These are phyloP conservation scores for Spialia ferax DNA, from an alignment of 2,888 invertebrate species.

Conservation along the genomic window DNA sequence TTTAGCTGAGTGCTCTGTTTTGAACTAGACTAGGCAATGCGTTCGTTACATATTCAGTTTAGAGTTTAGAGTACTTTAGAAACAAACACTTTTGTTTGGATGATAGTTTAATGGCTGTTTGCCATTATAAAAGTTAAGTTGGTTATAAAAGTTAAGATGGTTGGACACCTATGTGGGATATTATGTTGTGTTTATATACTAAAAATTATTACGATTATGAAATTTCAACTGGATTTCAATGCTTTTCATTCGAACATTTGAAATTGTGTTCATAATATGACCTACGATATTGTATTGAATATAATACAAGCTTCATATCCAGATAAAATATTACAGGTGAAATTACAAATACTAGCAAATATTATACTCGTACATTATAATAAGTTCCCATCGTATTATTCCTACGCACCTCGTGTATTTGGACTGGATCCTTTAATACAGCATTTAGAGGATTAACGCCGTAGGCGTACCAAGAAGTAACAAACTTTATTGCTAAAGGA, in stretches of 20 bases:
- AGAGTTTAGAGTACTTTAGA: background rate
- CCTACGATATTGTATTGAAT: no score
- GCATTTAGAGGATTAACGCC: conserved; percentile 3
- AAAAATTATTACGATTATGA: no score
- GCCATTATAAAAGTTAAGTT: no score
- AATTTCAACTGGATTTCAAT: no score
- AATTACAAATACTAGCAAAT: background rate
- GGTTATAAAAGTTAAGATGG: no score
- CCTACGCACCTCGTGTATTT: background rate
- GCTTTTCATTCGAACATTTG: no score
- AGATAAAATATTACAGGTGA: background rate
- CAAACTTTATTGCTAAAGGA: conserved; percentile 1
- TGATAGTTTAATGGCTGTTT: no score
- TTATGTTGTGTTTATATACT: background rate
- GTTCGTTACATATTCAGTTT: background rate
- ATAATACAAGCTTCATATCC: no score
- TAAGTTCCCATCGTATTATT: background rate
- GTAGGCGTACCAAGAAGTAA: background rate
- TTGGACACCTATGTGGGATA: no score
- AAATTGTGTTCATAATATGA: no score
- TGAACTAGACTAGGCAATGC: conserved; percentile 20
- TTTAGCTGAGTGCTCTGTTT: conserved; percentile 32
- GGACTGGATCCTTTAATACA: background rate
- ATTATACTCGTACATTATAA: no score
- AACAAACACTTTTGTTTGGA: background rate